phyloP scores from a whole-genome alignment of 2,113 vertebrate species.

The Perccottus glenii region DNA sequence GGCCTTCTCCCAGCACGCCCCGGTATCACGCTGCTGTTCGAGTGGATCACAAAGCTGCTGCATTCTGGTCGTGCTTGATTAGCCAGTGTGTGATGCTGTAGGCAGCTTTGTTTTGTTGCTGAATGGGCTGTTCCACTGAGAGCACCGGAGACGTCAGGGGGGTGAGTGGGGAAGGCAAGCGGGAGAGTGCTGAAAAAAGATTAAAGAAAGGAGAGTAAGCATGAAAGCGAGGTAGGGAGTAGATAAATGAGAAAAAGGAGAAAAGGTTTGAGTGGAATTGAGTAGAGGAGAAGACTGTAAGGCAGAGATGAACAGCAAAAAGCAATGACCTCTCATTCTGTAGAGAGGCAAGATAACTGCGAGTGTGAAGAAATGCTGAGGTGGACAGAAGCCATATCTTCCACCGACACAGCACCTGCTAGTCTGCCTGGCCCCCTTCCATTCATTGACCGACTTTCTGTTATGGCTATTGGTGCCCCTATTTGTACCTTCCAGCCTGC shows the following conservation, averaged over 20 bases:
- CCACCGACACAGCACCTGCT: constrained; percentile 70
- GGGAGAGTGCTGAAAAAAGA: constrained; percentile 22
- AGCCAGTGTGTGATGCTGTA: constrained; percentile 68
- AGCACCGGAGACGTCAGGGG: constrained; percentile 43
- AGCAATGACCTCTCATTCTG: constrained; percentile 73
- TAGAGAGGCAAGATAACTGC: constrained; percentile 67
- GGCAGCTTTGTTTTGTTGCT: constrained; percentile 76
- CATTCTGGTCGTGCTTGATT: constrained; percentile 75
- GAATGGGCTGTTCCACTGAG: constrained; percentile 71
- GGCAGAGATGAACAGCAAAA: constrained; percentile 53
- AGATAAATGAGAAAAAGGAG: constrained; percentile 59
- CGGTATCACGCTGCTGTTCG: constrained; percentile 36
- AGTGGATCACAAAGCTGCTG: constrained; percentile 58
- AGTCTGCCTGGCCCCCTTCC: constrained; percentile 50
- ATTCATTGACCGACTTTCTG: constrained; percentile 61
- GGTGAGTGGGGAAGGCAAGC: constrained; percentile 38
- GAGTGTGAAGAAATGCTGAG: constrained; percentile 73
- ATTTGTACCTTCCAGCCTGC: constrained; percentile 8
- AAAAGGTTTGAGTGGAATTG: constrained; percentile 38
- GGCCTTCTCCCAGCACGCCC: constrained; percentile 20
- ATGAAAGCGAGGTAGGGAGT: constrained; percentile 41
- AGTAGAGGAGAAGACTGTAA: constrained; percentile 28
- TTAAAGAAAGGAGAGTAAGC: constrained; percentile 32
- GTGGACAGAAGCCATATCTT: constrained; percentile 78
- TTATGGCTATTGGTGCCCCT: constrained; percentile 39